Conservation (phyloP, 2,113 vertebrate genomes). For the Gallinago media region DNA sequence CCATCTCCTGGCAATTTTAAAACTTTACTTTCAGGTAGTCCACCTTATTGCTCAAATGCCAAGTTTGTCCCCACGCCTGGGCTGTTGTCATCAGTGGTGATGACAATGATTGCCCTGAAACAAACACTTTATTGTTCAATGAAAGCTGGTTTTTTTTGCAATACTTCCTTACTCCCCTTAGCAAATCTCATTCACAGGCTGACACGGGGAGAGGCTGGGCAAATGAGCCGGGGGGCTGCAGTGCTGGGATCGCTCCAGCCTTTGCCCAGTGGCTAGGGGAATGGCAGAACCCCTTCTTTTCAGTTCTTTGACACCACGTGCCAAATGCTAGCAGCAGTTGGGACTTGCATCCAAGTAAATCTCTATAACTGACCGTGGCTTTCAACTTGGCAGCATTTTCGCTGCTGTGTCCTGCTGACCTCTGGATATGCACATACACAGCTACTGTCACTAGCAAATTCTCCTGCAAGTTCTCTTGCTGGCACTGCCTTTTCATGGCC, state of each 20-base stretch:
- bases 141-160: not conserved
- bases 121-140: not conserved
- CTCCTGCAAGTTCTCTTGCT: not conserved
- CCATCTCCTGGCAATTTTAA: not conserved
- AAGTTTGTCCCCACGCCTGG: not conserved
- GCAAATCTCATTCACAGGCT: not conserved
- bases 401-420: not conserved
- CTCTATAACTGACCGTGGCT: not conserved
- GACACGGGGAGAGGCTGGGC: not conserved
- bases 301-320: fast-evolving
- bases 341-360: fast-evolving
- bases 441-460: not conserved
- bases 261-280: no score
- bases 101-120: not conserved
- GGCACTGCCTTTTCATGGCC: not conserved
- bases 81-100: fast-evolving
- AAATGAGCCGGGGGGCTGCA: fast-evolving
- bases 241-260: not conserved
- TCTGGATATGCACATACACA: not conserved
- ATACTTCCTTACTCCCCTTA: not conserved
- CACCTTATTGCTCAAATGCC: not conserved
- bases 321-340: not conserved
- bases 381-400: not conserved
- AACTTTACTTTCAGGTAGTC: not conserved
- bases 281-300: not conserved